Evolutionary conservation across 2,888 invertebrate genomes (phyloP), one percentile per base, ranked within the genome.

Genomic region (Gastracanthus pulcherrimus): DNA sequence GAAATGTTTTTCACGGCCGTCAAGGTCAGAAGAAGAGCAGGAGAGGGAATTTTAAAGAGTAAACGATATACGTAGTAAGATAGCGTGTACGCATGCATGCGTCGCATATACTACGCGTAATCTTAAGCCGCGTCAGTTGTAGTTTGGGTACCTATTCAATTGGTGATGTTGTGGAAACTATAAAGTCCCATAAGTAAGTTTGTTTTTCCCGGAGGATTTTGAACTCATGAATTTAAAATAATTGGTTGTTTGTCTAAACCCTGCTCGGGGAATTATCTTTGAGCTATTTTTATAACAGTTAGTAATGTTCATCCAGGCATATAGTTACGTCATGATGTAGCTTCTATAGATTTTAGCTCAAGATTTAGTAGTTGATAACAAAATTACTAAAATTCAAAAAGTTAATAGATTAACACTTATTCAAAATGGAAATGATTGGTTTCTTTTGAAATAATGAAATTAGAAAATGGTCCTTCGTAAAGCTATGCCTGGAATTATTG

Each of bases 1-100:
- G 76, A 82, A 82, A 80, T 82, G 70, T 82, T 82, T 80, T 80
- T 80, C 80, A 80, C 58, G 67, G 62, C 13, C 51, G 55, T 36
- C 76, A 82, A 82, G 76, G 74, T 74, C 70, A 70, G 72, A 60
- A n/a, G 16, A 6, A 34, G 13, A 60, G 34, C 3, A 34, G 34
- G n/a, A 2, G 34, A n/a, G 41, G 67, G 76, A 34, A 62, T 77
- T 70, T 77, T 23, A 38, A 71, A 38, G 26, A 62, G 64, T 55
- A 81, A 72, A 81, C 41, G 76, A 67, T 64, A 66, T 55, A 16
- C 31, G 11, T 31, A 66, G 58, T 26, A 26, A 41, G 38, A 58
- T 19, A 16, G 19, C 34, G 60, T n/a, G n/a, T 60, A 48, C 41
- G 55, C 19, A 23, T 36, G 67, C 16, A n/a, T 45, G 13, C 13